Base-by-base conservation (phyloP, 2,888 invertebrate genomes). In the Ectobius pallidus region DNA sequence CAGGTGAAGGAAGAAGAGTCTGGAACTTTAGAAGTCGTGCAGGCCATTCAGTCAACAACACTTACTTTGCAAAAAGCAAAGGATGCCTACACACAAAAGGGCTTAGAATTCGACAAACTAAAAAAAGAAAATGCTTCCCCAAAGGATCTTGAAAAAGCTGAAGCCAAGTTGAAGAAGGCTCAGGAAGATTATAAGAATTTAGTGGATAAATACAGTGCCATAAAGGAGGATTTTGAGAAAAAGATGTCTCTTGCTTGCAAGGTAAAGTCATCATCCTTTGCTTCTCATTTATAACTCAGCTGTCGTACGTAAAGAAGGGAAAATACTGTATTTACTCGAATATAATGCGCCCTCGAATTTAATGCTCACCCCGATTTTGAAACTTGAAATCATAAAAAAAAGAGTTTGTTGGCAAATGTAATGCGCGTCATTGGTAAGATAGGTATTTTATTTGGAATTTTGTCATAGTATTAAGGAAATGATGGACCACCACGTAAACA, bases 181-280 rank as follows among this genome's bases (percentile, higher is more conserved):
- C 94, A 97, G 83, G 98, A 99, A 81, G 99, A 99, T 80, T 99
- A 98, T 82, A 93, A 93, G 82, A 86, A 87, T 76, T 88, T 96
- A 78, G 91, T 97, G 77, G 97, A 98, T 75, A 99, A 98, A 84
- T 98, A 99, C 83, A 92, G 91, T 79, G 86, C 89, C 34, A 91
- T 96, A 65, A 92, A 98, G 81, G 93, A 93, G 78, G 96, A 97
- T 80, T 99, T 98, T 86, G 97, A 98, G 84, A 91, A 91, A 80
- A 96, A 96, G 85, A 98, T 99, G 97, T 92, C 93, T 6, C 88
- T 91, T 77, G 94, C 96, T 49, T 96, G 95, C 84, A 92, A 92
- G 85, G 92, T 92, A 84, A 80, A n/a, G n/a, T n/a, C n/a, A n/a
- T n/a, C n/a, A n/a, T n/a, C 83, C 7, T 14, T 52, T n/a, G 7